phyloP scores from a whole-genome alignment of 2,888 invertebrate genomes.

The Merodon equestris region DNA sequence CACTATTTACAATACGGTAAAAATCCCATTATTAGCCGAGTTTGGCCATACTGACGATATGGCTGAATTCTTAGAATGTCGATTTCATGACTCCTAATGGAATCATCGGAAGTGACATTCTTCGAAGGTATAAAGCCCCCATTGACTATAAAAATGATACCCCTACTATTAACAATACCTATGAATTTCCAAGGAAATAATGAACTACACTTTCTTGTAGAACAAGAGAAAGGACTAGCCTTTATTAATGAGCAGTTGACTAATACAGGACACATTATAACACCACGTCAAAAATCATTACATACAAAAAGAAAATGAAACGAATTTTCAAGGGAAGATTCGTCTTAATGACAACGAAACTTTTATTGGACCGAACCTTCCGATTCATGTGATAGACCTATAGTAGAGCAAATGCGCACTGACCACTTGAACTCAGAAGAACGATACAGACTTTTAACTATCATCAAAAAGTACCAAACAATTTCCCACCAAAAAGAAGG shows the following conservation, averaged over 20 bases:
- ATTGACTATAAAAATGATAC: not conserved
- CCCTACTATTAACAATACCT: not conserved
- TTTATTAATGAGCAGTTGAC: conserved; percentile 17
- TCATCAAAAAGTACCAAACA: not conserved
- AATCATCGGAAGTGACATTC: too few species aligned
- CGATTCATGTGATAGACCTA: not conserved
- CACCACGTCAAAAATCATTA: conserved; percentile 14
- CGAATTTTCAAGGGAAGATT: not conserved
- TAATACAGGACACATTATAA: conserved; percentile 9
- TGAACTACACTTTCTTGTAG: conserved; percentile 24
- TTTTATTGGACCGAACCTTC: not conserved
- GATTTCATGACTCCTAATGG: not conserved
- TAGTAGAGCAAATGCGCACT: not conserved
- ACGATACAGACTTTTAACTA: not conserved
- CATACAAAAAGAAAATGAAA: not conserved
- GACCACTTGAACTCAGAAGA: not conserved
- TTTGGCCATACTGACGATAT: too few species aligned
- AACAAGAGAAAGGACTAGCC: conserved; percentile 36
- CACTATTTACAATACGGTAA: not conserved
- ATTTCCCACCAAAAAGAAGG: not conserved
- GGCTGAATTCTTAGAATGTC: not conserved
- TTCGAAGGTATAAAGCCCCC: too few species aligned
- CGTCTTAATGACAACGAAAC: conserved; percentile 1
- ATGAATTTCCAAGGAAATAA: conserved; percentile 8
- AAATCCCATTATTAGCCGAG: not conserved